phyloP scores from a whole-genome alignment of 2,113 vertebrate species.

The Thymallus thymallus region DNA sequence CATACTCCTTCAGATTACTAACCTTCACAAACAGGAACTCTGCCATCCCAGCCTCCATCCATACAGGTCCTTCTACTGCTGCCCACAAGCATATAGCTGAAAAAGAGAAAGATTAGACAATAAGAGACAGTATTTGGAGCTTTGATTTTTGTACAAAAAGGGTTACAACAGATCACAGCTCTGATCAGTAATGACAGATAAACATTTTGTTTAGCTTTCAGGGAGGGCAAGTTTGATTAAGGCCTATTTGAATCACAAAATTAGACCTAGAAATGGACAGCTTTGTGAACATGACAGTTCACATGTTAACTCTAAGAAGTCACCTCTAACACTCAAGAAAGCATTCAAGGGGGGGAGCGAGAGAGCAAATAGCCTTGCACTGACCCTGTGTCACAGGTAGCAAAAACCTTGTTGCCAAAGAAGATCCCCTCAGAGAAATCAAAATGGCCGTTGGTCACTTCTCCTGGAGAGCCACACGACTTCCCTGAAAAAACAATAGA shows the following conservation, averaged over 20 bases:
- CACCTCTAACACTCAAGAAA: not conserved
- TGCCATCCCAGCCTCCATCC: conserved; percentile 6
- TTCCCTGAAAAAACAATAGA: not conserved
- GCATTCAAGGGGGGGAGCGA: too few species aligned
- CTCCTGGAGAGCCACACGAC: too few species aligned
- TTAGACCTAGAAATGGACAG: not conserved
- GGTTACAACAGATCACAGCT: too few species aligned
- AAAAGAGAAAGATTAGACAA: not conserved
- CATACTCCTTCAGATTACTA: conserved; percentile 3
- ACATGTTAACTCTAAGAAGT: not conserved
- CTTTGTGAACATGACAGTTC: not conserved
- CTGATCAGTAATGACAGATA: too few species aligned
- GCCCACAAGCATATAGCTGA: not conserved
- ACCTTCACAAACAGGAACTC: conserved; percentile 58
- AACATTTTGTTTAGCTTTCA: too few species aligned
- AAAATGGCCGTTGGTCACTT: too few species aligned
- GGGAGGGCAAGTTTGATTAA: too few species aligned
- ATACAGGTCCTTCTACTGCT: fast-evolving
- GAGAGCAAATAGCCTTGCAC: not conserved
- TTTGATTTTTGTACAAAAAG: too few species aligned
- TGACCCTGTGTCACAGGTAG: too few species aligned
- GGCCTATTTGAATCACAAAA: too few species aligned
- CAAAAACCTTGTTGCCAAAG: too few species aligned
- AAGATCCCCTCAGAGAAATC: too few species aligned
- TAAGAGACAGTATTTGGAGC: not conserved